phyloP scores from a whole-genome alignment of 2,113 vertebrate species.

The Alethe castanea region DNA sequence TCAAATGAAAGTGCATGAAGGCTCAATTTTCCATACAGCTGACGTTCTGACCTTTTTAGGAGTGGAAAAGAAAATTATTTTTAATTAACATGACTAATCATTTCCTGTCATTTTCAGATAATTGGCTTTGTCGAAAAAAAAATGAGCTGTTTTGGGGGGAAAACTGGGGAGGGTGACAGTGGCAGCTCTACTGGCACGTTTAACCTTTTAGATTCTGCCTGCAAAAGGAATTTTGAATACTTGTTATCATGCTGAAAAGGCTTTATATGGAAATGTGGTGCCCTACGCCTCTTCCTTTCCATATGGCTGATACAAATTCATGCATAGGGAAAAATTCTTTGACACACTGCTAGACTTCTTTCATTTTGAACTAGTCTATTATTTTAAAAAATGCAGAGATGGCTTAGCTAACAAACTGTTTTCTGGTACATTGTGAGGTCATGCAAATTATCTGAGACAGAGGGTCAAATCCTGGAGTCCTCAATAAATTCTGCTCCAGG shows the following conservation, averaged over 20 bases:
- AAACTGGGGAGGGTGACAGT: not conserved
- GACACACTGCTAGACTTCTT: not conserved
- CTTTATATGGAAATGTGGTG: not conserved
- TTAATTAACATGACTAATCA: slow-evolving; percentile 76
- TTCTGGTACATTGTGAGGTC: not conserved
- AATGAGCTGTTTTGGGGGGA: slow-evolving; percentile 1
- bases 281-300: not conserved
- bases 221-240: not conserved
- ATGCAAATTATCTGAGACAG: not conserved
- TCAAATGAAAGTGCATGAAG: slow-evolving; percentile 69
- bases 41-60: slow-evolving; percentile 71
- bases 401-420: slow-evolving; percentile 25
- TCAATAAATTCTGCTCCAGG: not conserved
- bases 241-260: not conserved
- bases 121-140: slow-evolving; percentile 53
- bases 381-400: not conserved
- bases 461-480: not conserved
- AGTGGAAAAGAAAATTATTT: slow-evolving; percentile 70
- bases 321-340: not conserved
- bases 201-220: slow-evolving; percentile 31
- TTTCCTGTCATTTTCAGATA: slow-evolving; percentile 66
- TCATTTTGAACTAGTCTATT: not conserved
- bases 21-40: slow-evolving; percentile 71
- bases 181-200: not conserved
- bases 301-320: slow-evolving; percentile 30